Conservation (phyloP, 1,140 invertebrate genomes). For the Cryptotermes secundus region DNA sequence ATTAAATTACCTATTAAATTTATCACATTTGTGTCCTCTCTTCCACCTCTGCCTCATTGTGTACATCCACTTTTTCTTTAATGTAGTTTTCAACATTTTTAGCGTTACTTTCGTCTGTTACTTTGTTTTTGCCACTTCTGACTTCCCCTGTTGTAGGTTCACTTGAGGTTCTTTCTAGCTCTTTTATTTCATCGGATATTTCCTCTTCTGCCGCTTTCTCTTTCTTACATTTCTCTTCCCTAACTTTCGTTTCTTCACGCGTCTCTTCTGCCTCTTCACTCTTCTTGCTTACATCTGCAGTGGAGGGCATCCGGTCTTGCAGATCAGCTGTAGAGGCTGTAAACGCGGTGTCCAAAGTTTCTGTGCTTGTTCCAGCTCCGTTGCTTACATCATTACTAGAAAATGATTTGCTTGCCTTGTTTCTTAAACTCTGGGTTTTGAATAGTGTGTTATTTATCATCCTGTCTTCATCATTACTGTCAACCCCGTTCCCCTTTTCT, state of each 20-base stretch:
- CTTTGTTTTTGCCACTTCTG: not conserved
- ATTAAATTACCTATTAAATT: not conserved
- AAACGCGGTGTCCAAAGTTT: not conserved
- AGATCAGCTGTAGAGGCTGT: not conserved
- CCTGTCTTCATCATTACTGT: not conserved
- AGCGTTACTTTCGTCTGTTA: not conserved
- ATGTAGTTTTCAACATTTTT: not conserved
- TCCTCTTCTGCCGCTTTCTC: not conserved
- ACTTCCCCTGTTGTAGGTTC: not conserved
- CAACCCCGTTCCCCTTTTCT: not conserved
- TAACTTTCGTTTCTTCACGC: not conserved
- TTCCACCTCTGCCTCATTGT: not conserved
- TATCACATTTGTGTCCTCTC: not conserved
- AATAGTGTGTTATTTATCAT: not conserved
- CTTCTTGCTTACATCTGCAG: not conserved
- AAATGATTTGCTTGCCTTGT: not conserved
- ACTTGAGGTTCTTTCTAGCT: not conserved
- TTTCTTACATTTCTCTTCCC: not conserved
- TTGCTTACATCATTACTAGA: not conserved
- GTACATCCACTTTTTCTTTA: not conserved
- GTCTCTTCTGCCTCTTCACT: too few relatives aligned
- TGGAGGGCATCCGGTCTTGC: not conserved
- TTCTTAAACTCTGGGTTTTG: not conserved
- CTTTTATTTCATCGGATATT: not conserved
- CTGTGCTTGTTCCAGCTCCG: not conserved